Evolutionary conservation across 2,113 vertebrate genomes (phyloP).

Genomic region (Oxygymnocypris stewartii): DNA sequence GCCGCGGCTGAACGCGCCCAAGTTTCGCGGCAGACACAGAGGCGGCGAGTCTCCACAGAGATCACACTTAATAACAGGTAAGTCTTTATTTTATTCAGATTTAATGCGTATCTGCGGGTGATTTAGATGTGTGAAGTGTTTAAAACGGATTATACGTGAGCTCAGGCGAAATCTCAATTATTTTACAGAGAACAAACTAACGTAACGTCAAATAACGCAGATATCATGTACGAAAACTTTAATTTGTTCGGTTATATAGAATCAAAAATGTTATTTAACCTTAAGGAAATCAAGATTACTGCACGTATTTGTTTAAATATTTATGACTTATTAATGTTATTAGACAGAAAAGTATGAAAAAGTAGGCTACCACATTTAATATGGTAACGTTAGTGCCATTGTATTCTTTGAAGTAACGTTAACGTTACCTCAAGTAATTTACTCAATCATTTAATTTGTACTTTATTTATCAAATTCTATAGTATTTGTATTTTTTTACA

Average conservation of each 20-base stretch:
- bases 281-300: neutral
- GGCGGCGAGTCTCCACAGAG: neutral
- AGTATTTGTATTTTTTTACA: neutral
- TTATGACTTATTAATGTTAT: neutral
- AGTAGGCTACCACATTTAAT: neutral
- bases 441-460: neutral
- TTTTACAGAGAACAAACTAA: neutral
- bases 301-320: neutral
- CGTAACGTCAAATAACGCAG: no score
- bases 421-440: neutral
- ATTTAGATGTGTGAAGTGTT: neutral
- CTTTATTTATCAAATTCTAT: neutral
- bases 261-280: neutral
- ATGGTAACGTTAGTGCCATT: neutral
- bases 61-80: neutral
- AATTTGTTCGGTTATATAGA: neutral
- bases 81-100: neutral
- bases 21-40: neutral
- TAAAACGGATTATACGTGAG: neutral
- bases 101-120: neutral
- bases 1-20: neutral
- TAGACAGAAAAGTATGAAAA: neutral
- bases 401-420: neutral
- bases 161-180: neutral
- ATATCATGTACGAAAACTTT: neutral